These are phyloP conservation scores for Sinella curviseta DNA, from an alignment of 1,140 invertebrate species.

Conservation along the genomic window DNA sequence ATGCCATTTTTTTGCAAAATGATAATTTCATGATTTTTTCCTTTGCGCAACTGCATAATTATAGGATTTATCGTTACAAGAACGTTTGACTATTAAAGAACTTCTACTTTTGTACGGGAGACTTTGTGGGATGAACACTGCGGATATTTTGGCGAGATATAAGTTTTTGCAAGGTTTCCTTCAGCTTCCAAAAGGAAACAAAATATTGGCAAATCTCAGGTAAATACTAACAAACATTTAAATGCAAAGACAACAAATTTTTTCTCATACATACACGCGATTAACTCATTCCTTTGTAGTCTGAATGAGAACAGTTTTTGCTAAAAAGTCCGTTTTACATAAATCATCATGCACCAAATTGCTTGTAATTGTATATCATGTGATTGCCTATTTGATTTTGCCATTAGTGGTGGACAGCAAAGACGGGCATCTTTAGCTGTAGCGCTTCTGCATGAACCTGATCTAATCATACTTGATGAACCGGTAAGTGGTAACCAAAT, in stretches of 20 bases:
- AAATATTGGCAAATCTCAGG: background rate
- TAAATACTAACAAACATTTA: background rate
- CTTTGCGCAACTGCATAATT: background rate
- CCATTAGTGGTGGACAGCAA: background rate
- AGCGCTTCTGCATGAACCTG: background rate
- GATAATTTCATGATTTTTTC: too few species aligned
- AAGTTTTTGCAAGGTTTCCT: constrained; percentile 6
- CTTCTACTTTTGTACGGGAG: background rate
- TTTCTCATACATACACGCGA: too few species aligned
- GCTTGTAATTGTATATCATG: background rate
- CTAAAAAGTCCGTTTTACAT: background rate
- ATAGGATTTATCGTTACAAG: background rate
- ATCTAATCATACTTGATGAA: constrained; percentile 6
- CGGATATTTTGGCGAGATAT: background rate
- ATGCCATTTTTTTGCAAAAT: background rate
- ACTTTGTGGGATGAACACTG: background rate
- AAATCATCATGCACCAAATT: too few species aligned
- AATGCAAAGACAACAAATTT: background rate
- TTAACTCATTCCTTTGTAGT: background rate
- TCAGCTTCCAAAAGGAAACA: constrained; percentile 1
- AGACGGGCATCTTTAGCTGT: background rate
- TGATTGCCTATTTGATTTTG: background rate
- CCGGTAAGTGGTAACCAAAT: background rate
- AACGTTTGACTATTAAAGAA: background rate
- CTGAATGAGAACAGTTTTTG: background rate